Evolutionary conservation across 2,797 vertebrate genomes (phyloP), one percentile per base, ranked within the genome.

Genomic region (Picus viridis): DNA sequence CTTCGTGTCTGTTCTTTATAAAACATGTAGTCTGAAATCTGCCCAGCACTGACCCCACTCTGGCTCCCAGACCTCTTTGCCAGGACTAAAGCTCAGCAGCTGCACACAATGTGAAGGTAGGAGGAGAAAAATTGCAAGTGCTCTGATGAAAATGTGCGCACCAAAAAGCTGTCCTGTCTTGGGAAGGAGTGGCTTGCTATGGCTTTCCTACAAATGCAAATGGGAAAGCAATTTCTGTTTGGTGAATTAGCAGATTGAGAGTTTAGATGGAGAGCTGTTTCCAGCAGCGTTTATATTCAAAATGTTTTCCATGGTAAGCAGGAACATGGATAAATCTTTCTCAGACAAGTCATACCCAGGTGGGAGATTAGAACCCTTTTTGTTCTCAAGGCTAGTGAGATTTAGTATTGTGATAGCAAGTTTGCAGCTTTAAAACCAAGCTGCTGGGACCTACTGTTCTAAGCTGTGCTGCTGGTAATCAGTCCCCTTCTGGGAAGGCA

Each of bases 231-330:
- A 56, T 88, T 95, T 93, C 81, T 84, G 30, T 18, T 72, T 53
- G 71, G 65, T 94, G 89, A 93, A 96, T 96, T 94, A 95, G 45
- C 86, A 94, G 90, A 77, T 81, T 78, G 36, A 89, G 86, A 94
- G 74, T 86, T 90, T 86, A 93, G 90, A 85, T 86, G 34, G 89
- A 71, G 93, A 18, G 4, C 19, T 75, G 22, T 89, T 86, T 80
- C 49, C 51, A 81, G 24, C 51, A 57, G 54, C 68, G 30, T 80
- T 87, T 88, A n/a, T 32, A 57, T 36, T 69, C 73, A 65, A 76
- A 81, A 70, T 93, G 61, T 79, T 89, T 82, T 47, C 22, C 3
- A 5, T 4, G 1, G 41, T 64, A 29, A 73, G 17, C 11, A 65
- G n/a, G 34, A 54, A 34, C n/a, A 15, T 69, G 84, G 59, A 74